Evolutionary conservation across 2,113 vertebrate species (phyloP).

Genomic region (Cyanocitta stelleri): DNA sequence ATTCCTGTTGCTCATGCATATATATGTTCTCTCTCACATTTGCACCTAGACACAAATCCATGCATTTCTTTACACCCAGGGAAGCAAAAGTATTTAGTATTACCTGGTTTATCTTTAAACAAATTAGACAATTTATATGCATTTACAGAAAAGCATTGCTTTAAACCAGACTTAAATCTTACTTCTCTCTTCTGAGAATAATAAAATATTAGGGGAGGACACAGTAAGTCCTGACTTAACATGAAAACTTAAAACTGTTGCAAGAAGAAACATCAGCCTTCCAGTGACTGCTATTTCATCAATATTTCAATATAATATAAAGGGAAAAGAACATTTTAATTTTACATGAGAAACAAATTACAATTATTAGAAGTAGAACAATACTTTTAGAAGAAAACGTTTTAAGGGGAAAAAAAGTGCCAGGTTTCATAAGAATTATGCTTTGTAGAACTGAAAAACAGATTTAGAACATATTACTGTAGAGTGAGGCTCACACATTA

Average conservation of each 20-base stretch:
- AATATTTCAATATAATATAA: not conserved
- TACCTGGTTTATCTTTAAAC: not conserved
- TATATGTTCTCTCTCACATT: not conserved
- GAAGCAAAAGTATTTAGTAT: not conserved
- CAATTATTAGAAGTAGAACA: not conserved
- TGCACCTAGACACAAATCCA: not conserved
- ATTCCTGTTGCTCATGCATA: not conserved
- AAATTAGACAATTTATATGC: not conserved
- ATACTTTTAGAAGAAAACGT: not conserved
- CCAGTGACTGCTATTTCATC: not conserved
- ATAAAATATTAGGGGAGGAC: not conserved
- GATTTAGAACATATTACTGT: not conserved
- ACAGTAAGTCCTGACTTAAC: not conserved
- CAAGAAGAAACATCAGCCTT: not conserved
- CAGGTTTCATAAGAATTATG: not conserved
- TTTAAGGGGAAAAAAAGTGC: not conserved
- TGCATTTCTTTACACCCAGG: not conserved
- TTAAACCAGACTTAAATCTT: not conserved
- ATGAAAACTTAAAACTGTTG: not conserved
- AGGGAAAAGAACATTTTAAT: not conserved
- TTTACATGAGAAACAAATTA: constrained; percentile 2
- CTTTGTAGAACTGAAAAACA: not conserved
- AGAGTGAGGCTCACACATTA: not conserved
- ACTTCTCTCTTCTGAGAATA: not conserved
- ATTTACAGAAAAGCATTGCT: not conserved